Base-by-base conservation (phyloP, 1,140 invertebrate genomes). In the Cydia splendana region DNA sequence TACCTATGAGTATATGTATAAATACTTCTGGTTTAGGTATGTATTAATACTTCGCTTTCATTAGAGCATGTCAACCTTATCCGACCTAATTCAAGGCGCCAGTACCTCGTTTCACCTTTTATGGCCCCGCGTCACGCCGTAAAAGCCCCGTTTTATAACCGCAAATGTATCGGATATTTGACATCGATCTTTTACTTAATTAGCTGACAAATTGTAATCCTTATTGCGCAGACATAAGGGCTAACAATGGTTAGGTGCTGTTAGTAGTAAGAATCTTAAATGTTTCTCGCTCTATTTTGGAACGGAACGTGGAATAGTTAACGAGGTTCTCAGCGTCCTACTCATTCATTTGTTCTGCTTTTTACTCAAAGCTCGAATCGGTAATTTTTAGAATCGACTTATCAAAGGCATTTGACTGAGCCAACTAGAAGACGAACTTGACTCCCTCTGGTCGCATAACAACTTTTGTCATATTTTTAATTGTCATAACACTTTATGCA, bases 51-150 rank as follows among this genome's bases (percentile, higher is more conserved):
- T 57, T 18, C 6, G 53, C 10, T 18, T 15, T 48, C 53, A 57
- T 18, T 57, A 57, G 1, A 9, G 5, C 5, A 18, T 57, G 45
- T 57, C 53, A 57, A 57, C 53, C 53, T n/a, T 57, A 51, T 9
- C 15, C 53, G 53, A 57, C 53, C 53, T 20, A 57, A 57, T 57
- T 53, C 7, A 57, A 57, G 53, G 53, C 53, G 7, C 53, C 53
- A 18, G 15, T 57, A 15, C 45, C 45, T 48, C 45, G 45, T 48
- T 48, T 15, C 45, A 48, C 53, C 53, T 57, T 57, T 57, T 57
- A 57, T 18, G 7, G 53, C 53, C 53, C 53, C 12, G 53, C n/a
- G 53, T 57, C 53, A 57, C 53, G 53, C 53, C 53, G 53, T 57
- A 18, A 57, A 57, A 57, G 5, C 53, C n/a, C 15, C 4, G 45